phyloP scores from a whole-genome alignment of 2,113 vertebrate genomes.

The Stigmatopora nigra region DNA sequence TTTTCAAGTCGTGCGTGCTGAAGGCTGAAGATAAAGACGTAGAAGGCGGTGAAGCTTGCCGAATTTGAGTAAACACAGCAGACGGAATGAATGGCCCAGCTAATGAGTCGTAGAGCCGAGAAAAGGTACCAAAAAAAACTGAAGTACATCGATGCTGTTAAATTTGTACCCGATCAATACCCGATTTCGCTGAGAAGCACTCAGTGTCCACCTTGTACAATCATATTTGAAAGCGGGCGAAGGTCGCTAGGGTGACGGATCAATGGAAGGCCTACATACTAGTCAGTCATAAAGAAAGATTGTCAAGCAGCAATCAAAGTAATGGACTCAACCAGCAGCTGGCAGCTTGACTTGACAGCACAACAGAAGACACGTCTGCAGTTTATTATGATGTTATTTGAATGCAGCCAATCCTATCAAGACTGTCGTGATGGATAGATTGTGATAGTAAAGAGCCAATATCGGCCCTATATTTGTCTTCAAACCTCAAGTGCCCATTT shows the following conservation, averaged over 20 bases:
- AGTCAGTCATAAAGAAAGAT: constrained; percentile 70
- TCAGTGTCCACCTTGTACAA: constrained; percentile 59
- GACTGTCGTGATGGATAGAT: constrained; percentile 26
- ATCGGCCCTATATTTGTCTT: constrained; percentile 26
- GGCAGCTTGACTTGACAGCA: constrained; percentile 42
- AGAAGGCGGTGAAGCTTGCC: constrained; percentile 20
- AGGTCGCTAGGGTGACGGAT: constrained; percentile 63
- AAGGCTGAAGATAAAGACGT: constrained; percentile 31
- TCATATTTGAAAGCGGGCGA: constrained; percentile 62
- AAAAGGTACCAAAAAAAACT: constrained; percentile 32
- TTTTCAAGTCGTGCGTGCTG: constrained; percentile 22
- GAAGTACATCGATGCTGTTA: constrained; percentile 68
- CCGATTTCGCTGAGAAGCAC: constrained; percentile 58
- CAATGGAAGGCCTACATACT: constrained; percentile 55
- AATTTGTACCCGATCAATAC: constrained; percentile 65
- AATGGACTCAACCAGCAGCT: constrained; percentile 48
- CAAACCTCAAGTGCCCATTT: constrained; percentile 20
- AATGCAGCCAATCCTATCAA: constrained; percentile 31
- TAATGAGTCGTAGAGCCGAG: constrained; percentile 51
- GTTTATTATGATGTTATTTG: constrained; percentile 42
- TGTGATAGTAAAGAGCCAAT: constrained; percentile 32
- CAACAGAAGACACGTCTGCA: constrained; percentile 41
- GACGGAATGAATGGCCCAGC: constrained; percentile 32
- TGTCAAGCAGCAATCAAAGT: constrained; percentile 69
- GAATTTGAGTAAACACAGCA: constrained; percentile 31